Conservation (phyloP, 1,140 invertebrate species). For the Antheraea mylitta region DNA sequence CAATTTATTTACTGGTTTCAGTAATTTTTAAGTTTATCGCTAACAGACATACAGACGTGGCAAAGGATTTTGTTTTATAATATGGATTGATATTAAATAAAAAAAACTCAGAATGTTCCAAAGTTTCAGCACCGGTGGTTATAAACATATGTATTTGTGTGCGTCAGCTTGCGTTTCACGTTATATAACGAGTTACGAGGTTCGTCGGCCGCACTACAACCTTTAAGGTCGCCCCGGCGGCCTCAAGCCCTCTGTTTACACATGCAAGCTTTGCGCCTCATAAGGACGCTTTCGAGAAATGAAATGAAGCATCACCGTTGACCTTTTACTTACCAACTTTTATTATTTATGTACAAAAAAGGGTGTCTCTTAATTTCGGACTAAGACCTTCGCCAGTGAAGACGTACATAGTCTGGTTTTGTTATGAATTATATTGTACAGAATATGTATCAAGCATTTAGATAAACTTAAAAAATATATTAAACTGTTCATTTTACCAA, state of each 20-base stretch:
- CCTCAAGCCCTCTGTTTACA: conserved; percentile 40
- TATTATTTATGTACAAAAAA: not conserved
- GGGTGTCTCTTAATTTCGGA: too few species aligned
- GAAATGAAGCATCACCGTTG: conserved; percentile 12
- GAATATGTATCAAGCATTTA: too few species aligned
- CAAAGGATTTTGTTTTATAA: too few species aligned
- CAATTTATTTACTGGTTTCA: too few species aligned
- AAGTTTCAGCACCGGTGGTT: conserved; percentile 32
- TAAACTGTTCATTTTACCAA: too few species aligned
- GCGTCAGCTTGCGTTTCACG: conserved; percentile 33
- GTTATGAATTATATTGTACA: too few species aligned
- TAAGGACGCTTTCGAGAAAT: conserved; percentile 22
- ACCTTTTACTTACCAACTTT: conserved; percentile 2
- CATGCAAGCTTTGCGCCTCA: conserved; percentile 25
- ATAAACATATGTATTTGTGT: conserved; percentile 12
- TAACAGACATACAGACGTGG: too few species aligned
- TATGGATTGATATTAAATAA: too few species aligned
- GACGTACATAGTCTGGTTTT: too few species aligned
- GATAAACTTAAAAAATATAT: too few species aligned
- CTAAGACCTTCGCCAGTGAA: too few species aligned
- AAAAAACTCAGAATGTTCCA: conserved; percentile 2
- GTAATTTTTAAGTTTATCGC: too few species aligned
- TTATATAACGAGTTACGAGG: conserved; percentile 46
- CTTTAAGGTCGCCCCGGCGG: conserved; percentile 51
- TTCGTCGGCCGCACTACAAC: conserved; percentile 50